phyloP scores from a whole-genome alignment of 2,797 vertebrate genomes.

The Manis javanica region DNA sequence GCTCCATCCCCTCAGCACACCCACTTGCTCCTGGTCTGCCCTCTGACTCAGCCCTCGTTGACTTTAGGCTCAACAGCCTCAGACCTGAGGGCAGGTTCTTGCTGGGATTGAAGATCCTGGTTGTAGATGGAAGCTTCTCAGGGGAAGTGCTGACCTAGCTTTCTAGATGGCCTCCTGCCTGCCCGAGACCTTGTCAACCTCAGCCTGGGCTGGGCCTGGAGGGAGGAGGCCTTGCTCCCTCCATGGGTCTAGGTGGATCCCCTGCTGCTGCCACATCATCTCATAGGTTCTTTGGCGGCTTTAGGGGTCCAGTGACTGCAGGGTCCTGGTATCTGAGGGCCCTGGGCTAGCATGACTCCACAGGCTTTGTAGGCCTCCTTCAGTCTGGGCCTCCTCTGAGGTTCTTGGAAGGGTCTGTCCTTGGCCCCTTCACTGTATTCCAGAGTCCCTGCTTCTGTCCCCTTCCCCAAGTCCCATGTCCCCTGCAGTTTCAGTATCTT shows the following conservation, averaged over 20 bases:
- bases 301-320: neutral
- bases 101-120: neutral
- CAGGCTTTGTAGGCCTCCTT: neutral
- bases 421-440: neutral
- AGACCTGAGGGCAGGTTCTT: neutral
- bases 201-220: neutral
- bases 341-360: neutral
- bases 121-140: neutral
- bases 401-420: neutral
- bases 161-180: neutral
- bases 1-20: neutral
- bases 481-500: neutral
- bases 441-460: neutral
- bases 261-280: neutral
- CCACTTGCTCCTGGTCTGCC: neutral
- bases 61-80: neutral
- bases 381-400: neutral
- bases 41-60: neutral
- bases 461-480: accelerated
- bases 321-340: neutral
- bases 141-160: neutral
- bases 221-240: neutral
- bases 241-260: neutral
- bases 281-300: neutral
- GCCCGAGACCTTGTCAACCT: neutral